Evolutionary conservation across 2,888 invertebrate genomes (phyloP).

Genomic region (Agrypnus murinus): DNA sequence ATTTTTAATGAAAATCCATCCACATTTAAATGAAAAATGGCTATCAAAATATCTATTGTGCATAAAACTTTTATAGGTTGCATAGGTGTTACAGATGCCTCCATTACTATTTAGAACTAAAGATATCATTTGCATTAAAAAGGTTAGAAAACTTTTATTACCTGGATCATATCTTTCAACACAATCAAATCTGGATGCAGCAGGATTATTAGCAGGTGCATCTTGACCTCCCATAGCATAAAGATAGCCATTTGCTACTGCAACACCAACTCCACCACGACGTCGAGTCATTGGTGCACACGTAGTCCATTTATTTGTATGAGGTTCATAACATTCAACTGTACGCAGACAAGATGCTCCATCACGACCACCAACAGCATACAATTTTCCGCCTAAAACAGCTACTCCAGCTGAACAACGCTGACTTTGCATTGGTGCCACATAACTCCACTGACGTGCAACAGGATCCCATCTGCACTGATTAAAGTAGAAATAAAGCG

Average conservation of each 20-base stretch:
- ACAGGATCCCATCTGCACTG: slow-evolving; percentile 87
- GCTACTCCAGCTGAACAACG: slow-evolving; percentile 94
- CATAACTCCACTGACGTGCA: slow-evolving; percentile 91
- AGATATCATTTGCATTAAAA: slow-evolving; percentile 9
- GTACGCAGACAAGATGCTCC: slow-evolving; percentile 92
- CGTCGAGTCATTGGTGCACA: slow-evolving; percentile 91
- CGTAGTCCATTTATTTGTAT: slow-evolving; percentile 86
- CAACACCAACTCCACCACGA: slow-evolving; percentile 91
- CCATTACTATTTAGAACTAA: too few species aligned
- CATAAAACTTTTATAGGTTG: too few species aligned
- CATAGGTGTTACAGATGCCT: too few species aligned
- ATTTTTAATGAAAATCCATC: slow-evolving; percentile 62
- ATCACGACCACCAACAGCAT: slow-evolving; percentile 95
- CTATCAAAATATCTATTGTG: too few species aligned
- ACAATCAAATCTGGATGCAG: slow-evolving; percentile 88
- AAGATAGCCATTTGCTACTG: slow-evolving; percentile 89
- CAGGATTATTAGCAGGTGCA: slow-evolving; percentile 90
- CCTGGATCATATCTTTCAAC: slow-evolving; percentile 88
- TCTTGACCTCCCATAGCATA: slow-evolving; percentile 97
- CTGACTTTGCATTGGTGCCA: slow-evolving; percentile 91
- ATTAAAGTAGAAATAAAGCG: neutral
- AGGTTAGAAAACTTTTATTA: slow-evolving; percentile 56
- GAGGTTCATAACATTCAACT: slow-evolving; percentile 87
- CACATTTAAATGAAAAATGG: slow-evolving; percentile 42
- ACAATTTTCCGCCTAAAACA: slow-evolving; percentile 87